Percentiles rank a stretch among this genome's conserved stretches.
These are phyloP conservation scores for Drosophila miranda DNA, from an alignment of 1,140 invertebrate genomes.

Conservation along the genomic window DNA sequence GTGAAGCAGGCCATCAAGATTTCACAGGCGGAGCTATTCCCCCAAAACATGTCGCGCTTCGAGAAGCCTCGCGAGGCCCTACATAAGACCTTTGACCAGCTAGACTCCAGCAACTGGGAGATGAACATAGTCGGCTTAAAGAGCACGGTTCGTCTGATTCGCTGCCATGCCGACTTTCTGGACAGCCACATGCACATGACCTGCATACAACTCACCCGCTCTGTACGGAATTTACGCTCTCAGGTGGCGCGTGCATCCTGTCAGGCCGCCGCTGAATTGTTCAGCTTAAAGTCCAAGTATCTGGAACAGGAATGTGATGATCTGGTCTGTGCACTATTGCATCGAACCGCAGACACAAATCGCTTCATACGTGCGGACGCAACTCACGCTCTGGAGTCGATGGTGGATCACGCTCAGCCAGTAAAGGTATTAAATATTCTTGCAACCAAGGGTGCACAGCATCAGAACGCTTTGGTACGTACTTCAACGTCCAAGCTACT, in stretches of 20 bases:
- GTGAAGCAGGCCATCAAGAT: slow-evolving; percentile 76
- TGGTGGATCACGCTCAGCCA: slow-evolving; percentile 88
- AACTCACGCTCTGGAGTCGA: slow-evolving; percentile 89
- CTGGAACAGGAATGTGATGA: slow-evolving; percentile 95
- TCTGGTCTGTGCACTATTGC: slow-evolving; percentile 89
- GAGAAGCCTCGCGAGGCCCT: slow-evolving; percentile 87
- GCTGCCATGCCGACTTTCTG: slow-evolving; percentile 87
- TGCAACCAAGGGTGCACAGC: slow-evolving; percentile 85
- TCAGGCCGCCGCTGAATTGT: slow-evolving; percentile 89
- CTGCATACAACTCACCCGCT: slow-evolving; percentile 88
- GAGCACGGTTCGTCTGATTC: slow-evolving; percentile 88
- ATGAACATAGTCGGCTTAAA: slow-evolving; percentile 90
- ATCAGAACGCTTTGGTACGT: slow-evolving; percentile 93
- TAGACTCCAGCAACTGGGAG: slow-evolving; percentile 93
- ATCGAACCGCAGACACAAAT: slow-evolving; percentile 95
- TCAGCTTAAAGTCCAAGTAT: slow-evolving; percentile 86
- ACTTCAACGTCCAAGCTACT: slow-evolving; percentile 91
- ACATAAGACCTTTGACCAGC: slow-evolving; percentile 85
- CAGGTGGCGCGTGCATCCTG: slow-evolving; percentile 95
- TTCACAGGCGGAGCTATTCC: slow-evolving; percentile 70
- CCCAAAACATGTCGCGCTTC: slow-evolving; percentile 65
- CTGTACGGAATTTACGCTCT: slow-evolving; percentile 93
- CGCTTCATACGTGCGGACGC: slow-evolving; percentile 95
- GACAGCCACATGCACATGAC: slow-evolving; percentile 86
- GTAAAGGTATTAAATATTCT: slow-evolving; percentile 83